Evolutionary conservation across 2,888 invertebrate genomes (phyloP).

Genomic region (Andricus curvator): DNA sequence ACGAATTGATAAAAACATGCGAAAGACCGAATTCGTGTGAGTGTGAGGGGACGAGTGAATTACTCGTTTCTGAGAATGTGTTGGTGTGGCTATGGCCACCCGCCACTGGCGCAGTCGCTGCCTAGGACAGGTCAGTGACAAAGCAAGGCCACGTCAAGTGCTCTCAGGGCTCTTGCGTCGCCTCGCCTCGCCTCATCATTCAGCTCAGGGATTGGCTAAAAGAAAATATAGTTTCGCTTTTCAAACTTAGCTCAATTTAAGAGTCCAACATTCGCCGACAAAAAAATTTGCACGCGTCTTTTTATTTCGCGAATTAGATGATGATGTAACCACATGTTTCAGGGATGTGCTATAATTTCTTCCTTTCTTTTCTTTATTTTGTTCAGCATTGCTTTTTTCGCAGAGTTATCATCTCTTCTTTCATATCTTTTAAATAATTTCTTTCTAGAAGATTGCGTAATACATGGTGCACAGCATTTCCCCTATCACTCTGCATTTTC

Average conservation of each 20-base stretch:
- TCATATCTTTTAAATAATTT: neutral
- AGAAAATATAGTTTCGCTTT: constrained; percentile 55
- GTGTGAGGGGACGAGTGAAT: constrained; percentile 11
- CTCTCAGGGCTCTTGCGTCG: constrained; percentile 50
- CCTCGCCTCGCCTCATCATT: constrained; percentile 51
- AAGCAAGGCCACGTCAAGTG: constrained; percentile 73
- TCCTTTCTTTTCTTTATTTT: neutral
- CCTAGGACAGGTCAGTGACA: constrained; percentile 78
- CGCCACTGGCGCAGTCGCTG: constrained; percentile 55
- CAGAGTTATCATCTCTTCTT: neutral
- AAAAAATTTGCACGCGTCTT: neutral
- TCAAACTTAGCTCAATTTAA: constrained; percentile 43
- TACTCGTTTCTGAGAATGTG: constrained; percentile 31
- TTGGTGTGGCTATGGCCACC: constrained; percentile 33
- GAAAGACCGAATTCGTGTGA: neutral
- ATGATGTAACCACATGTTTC: constrained; percentile 18
- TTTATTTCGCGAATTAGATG: neutral
- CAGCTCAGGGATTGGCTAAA: constrained; percentile 44
- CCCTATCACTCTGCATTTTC: too few relatives aligned
- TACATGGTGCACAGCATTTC: too few relatives aligned
- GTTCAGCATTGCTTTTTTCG: neutral
- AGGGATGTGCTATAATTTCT: neutral
- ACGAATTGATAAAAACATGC: neutral
- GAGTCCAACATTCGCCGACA: neutral
- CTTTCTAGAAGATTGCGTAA: neutral